These are phyloP conservation scores for Apodemia zela DNA, from an alignment of 2,888 invertebrate genomes.

Conservation along the genomic window DNA sequence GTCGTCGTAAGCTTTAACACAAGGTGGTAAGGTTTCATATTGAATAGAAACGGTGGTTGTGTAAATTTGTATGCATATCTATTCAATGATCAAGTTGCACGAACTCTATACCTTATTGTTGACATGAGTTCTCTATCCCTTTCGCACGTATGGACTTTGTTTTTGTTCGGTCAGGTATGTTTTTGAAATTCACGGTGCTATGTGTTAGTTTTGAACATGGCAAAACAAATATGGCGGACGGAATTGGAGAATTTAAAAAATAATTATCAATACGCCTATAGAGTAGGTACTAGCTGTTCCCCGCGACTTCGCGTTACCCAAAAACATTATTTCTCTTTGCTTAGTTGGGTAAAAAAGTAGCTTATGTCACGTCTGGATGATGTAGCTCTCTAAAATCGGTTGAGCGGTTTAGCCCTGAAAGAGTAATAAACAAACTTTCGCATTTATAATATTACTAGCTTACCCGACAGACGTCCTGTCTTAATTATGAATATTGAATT, in stretches of 20 bases:
- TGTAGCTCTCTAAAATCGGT: too few species aligned
- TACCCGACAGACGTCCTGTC: too few species aligned
- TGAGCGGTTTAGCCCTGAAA: too few species aligned
- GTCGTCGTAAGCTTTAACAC: constrained; percentile 26
- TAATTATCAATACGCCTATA: too few species aligned
- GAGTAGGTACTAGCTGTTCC: too few species aligned
- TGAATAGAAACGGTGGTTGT: constrained; percentile 30
- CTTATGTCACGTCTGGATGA: too few species aligned
- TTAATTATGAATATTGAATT: too few species aligned
- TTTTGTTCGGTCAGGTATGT: constrained; percentile 26
- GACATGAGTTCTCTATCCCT: constrained; percentile 45
- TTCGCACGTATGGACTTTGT: constrained; percentile 27
- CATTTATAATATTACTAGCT: too few species aligned
- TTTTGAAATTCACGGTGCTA: not conserved
- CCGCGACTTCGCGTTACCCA: too few species aligned
- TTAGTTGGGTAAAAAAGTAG: too few species aligned
- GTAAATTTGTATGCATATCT: constrained; percentile 45
- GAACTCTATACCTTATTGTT: constrained; percentile 62
- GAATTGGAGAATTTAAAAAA: not conserved
- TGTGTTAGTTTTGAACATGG: not conserved
- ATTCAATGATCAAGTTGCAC: constrained; percentile 65
- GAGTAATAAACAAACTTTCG: too few species aligned
- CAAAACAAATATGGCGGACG: not conserved
- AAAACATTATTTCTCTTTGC: too few species aligned
- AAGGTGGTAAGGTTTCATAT: constrained; percentile 32